Evolutionary conservation across 2,797 vertebrate genomes (phyloP).

Genomic region (Tinamus major): DNA sequence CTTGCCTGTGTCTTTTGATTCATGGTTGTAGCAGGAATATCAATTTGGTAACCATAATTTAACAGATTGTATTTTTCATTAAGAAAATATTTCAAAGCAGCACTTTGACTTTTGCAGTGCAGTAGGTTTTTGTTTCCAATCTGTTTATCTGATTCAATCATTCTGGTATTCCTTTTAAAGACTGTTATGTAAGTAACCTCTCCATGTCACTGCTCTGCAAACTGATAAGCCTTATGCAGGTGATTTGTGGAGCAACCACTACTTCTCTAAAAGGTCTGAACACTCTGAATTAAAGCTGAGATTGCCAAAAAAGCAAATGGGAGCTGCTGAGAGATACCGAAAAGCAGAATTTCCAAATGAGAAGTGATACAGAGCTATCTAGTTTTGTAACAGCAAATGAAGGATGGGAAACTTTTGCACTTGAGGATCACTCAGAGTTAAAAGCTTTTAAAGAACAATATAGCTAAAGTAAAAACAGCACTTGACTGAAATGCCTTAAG

Average conservation of each 20-base stretch:
- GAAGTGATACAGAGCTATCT: neutral
- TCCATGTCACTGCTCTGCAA: neutral
- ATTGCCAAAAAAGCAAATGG: neutral
- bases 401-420: neutral
- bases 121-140: neutral
- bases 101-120: neutral
- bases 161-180: constrained; percentile 4
- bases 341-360: neutral
- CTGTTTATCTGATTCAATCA: constrained; percentile 9
- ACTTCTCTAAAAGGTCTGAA: neutral
- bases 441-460: neutral
- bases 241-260: neutral
- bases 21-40: neutral
- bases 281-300: neutral
- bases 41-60: neutral
- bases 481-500: neutral
- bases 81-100: neutral
- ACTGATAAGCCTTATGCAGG: neutral
- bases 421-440: neutral
- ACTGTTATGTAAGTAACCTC: constrained; percentile 38
- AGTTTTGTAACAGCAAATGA: neutral
- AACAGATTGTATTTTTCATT: neutral
- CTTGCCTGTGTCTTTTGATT: neutral
- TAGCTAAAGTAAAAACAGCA: neutral
- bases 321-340: neutral